These are phyloP conservation scores for Osmoderma eremita DNA, from an alignment of 2,888 invertebrate species.

Conservation along the genomic window DNA sequence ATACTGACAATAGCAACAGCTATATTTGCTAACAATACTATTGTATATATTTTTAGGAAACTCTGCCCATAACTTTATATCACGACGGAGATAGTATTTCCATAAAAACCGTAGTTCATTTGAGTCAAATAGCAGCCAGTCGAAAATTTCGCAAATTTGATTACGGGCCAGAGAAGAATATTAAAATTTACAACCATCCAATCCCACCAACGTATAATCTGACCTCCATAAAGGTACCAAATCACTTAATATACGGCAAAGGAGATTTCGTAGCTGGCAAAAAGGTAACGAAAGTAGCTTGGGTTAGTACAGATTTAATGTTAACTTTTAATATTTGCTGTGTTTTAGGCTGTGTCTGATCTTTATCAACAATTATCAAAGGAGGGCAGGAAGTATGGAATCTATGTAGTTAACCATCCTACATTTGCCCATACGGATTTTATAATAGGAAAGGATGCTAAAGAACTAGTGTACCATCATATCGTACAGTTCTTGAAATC, in stretches of 20 bases:
- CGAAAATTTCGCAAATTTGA: constrained; percentile 73
- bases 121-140: constrained; percentile 42
- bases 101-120: constrained; percentile 56
- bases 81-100: constrained; percentile 59
- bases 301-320: too few species aligned
- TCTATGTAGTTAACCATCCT: constrained; percentile 33
- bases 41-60: constrained; percentile 54
- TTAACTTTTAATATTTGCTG: background rate
- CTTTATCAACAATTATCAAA: constrained; percentile 28
- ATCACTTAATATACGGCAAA: constrained; percentile 43
- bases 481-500: constrained; percentile 35
- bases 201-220: constrained; percentile 70
- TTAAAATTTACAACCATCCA: constrained; percentile 65
- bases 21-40: background rate
- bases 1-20: too few species aligned
- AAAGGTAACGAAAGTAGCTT: constrained; percentile 32
- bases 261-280: constrained; percentile 42
- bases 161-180: constrained; percentile 68
- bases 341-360: constrained; percentile 35
- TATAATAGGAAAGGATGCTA: constrained; percentile 56
- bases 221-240: constrained; percentile 68
- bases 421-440: constrained; percentile 53
- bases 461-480: constrained; percentile 53
- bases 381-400: constrained; percentile 22
- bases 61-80: constrained; percentile 57